Conservation (phyloP, 1,140 invertebrate genomes). For the Drosophila nikananu region DNA sequence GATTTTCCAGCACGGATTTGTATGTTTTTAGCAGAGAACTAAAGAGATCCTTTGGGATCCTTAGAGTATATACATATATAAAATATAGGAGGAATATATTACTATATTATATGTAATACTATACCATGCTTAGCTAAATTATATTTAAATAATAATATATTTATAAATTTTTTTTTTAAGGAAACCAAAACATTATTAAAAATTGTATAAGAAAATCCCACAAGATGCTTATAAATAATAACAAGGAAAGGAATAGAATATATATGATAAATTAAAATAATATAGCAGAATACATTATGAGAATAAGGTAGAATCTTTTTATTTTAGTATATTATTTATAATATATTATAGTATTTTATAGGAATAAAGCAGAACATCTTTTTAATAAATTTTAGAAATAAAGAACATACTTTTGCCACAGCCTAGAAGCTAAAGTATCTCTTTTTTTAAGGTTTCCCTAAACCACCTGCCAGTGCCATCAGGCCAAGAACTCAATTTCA, state of each 20-base stretch:
- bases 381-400: too few species aligned
- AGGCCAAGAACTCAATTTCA: background rate
- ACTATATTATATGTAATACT: too few species aligned
- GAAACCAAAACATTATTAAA: too few species aligned
- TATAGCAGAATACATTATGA: background rate
- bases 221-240: too few species aligned
- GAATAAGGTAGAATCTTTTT: too few species aligned
- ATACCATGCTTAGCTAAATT: too few species aligned
- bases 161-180: background rate
- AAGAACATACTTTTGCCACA: background rate
- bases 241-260: too few species aligned
- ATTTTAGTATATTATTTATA: too few species aligned
- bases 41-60: background rate
- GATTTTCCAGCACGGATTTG: conserved; percentile 15
- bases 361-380: too few species aligned
- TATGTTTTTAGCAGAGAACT: background rate
- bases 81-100: background rate
- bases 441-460: conserved; percentile 6
- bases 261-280: background rate
- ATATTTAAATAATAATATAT: background rate
- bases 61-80: background rate
- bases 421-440: background rate
- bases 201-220: too few species aligned
- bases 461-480: background rate
- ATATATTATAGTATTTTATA: too few species aligned